A percentile compares a stretch with the other conserved stretches of the same genome.
Evolutionary conservation across 2,888 invertebrate genomes (phyloP).

Genomic region (Drosophila parthenogenetica): DNA sequence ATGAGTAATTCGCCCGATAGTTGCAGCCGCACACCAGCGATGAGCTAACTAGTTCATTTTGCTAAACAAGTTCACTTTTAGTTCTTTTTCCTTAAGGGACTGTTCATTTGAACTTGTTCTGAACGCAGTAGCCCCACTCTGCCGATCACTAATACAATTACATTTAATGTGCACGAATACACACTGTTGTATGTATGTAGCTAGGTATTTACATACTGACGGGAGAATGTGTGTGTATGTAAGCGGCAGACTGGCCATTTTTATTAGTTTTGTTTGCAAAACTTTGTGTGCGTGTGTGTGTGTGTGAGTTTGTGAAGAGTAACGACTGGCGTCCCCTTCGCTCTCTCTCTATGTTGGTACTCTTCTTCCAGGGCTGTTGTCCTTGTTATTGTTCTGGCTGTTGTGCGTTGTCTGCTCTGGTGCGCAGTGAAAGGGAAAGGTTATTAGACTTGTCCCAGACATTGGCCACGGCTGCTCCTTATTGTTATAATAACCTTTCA

Average conservation of each 20-base stretch:
- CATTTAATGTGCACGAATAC: background rate
- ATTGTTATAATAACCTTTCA: conserved; percentile 76
- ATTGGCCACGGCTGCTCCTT: conserved; percentile 59
- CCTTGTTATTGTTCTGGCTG: conserved; percentile 32
- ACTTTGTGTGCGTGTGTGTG: background rate
- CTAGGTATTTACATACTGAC: background rate
- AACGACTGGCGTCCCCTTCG: background rate
- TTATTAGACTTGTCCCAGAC: conserved; percentile 81
- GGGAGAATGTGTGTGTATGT: background rate
- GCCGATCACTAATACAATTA: background rate
- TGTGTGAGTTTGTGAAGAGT: background rate
- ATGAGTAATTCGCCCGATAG: conserved; percentile 8
- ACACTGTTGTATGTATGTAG: background rate
- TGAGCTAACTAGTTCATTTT: background rate
- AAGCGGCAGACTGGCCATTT: conserved; percentile 38
- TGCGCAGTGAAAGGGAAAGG: conserved; percentile 78
- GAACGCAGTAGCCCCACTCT: background rate
- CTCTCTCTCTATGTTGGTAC: background rate
- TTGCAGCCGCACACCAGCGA: background rate
- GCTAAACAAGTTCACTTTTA: background rate
- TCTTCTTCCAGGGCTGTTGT: conserved; percentile 34
- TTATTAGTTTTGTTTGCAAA: conserved; percentile 42
- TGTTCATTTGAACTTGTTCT: background rate
- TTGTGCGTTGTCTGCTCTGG: conserved; percentile 46
- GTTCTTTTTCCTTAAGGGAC: background rate